phyloP scores from a whole-genome alignment of 2,797 vertebrate species.

The Eulemur albifrons region DNA sequence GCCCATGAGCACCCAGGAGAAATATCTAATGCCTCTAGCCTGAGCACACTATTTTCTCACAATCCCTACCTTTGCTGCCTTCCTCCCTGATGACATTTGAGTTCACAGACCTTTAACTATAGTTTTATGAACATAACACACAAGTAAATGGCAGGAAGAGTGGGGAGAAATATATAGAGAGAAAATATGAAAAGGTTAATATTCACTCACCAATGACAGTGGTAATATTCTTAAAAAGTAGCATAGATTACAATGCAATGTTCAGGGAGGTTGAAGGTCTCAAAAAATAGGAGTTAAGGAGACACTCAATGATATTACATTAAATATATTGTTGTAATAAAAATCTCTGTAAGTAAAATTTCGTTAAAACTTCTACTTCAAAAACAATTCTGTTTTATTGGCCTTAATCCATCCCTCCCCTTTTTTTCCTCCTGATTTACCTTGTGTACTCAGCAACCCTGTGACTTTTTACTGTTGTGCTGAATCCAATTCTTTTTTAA shows the following conservation, averaged over 20 bases:
- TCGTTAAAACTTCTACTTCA: neutral
- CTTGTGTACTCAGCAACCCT: neutral
- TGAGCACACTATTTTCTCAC: neutral
- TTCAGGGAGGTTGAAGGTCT: neutral
- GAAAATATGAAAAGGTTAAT: neutral
- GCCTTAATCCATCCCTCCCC: neutral
- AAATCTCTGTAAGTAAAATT: slow-evolving; percentile 22
- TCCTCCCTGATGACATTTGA: neutral
- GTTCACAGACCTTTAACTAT: neutral
- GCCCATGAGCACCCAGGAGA: neutral
- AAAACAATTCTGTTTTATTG: neutral
- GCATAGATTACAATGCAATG: neutral
- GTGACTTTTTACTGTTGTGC: neutral
- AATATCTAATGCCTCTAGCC: neutral
- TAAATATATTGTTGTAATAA: slow-evolving; percentile 12
- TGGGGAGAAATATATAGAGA: neutral
- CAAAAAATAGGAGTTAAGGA: neutral
- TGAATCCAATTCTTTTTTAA: neutral
- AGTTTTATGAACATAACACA: neutral
- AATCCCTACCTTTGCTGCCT: neutral
- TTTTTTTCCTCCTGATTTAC: neutral
- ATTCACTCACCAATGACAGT: neutral
- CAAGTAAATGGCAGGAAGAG: neutral
- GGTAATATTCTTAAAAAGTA: slow-evolving; percentile 14
- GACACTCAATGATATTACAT: neutral